These are phyloP conservation scores for Mobula hypostoma DNA, from an alignment of 2,113 vertebrate genomes.

Conservation along the genomic window DNA sequence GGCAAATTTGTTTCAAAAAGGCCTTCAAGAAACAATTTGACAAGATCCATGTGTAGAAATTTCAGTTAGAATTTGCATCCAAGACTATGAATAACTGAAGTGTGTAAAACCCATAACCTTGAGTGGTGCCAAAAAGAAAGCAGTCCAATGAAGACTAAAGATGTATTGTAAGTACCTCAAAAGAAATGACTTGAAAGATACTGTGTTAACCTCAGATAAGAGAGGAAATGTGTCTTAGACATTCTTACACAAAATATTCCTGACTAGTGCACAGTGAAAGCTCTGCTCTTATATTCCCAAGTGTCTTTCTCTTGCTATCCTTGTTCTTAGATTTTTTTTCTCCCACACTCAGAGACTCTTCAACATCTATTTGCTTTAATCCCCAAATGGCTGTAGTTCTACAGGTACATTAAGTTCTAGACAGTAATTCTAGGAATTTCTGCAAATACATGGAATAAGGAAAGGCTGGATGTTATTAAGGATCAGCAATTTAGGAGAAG, in stretches of 20 bases:
- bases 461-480: conserved; percentile 4
- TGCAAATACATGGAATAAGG: not conserved
- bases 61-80: conserved; percentile 42
- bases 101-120: conserved; percentile 38
- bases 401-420: conserved; percentile 22
- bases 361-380: not conserved
- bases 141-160: conserved; percentile 17
- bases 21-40: conserved; percentile 46
- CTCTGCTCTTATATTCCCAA: not conserved
- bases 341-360: not conserved
- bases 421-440: conserved; percentile 24
- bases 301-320: not conserved
- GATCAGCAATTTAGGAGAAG: not conserved
- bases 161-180: conserved; percentile 27
- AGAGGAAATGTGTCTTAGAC: conserved; percentile 22
- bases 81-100: conserved; percentile 39
- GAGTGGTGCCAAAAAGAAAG: conserved; percentile 18
- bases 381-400: not conserved
- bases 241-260: conserved; percentile 6
- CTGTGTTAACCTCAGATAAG: conserved; percentile 28
- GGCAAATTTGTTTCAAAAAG: conserved; percentile 55
- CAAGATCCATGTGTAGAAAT: conserved; percentile 60
- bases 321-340: not conserved
- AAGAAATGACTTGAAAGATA: conserved; percentile 26
- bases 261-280: not conserved